phyloP scores from a whole-genome alignment of 2,888 invertebrate species.

The Epirrita christyi region DNA sequence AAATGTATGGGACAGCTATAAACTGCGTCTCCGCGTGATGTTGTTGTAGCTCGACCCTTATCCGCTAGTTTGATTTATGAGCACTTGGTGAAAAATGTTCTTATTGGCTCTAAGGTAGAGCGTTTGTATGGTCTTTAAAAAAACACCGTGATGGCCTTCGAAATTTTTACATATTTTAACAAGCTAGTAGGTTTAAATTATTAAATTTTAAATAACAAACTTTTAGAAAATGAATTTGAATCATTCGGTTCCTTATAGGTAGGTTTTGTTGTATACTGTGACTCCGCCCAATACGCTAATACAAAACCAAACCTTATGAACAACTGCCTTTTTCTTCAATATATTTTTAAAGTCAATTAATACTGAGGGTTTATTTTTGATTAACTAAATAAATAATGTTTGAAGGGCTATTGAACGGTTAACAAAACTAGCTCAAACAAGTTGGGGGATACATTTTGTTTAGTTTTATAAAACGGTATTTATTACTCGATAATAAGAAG shows the following conservation, averaged over 20 bases:
- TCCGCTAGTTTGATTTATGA: neutral
- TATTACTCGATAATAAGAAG: constrained; percentile 52
- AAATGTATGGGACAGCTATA: too few species aligned
- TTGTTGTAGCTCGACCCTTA: too few species aligned
- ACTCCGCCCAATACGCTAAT: constrained; percentile 13
- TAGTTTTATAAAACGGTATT: constrained; percentile 64
- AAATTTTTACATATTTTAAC: constrained; percentile 50
- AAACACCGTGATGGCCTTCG: constrained; percentile 65
- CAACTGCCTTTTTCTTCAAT: neutral
- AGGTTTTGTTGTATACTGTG: constrained; percentile 2
- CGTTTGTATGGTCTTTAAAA: constrained; percentile 27
- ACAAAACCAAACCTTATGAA: constrained; percentile 10
- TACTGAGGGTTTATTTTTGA: too few species aligned
- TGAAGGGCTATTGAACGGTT: neutral
- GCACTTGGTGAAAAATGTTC: constrained; percentile 8
- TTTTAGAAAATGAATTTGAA: constrained; percentile 19
- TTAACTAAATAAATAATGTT: too few species aligned
- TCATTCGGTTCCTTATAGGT: constrained; percentile 15
- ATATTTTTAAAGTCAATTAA: neutral
- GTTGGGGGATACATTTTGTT: constrained; percentile 44
- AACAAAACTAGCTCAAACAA: constrained; percentile 64
- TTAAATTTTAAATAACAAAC: constrained; percentile 25
- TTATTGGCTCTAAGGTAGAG: constrained; percentile 16
- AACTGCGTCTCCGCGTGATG: too few species aligned
- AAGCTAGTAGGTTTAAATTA: constrained; percentile 43